Percentiles rank a stretch among this genome's conserved stretches.
Conservation (phyloP, 2,113 vertebrate genomes). For the Gobiocypris rarus region DNA sequence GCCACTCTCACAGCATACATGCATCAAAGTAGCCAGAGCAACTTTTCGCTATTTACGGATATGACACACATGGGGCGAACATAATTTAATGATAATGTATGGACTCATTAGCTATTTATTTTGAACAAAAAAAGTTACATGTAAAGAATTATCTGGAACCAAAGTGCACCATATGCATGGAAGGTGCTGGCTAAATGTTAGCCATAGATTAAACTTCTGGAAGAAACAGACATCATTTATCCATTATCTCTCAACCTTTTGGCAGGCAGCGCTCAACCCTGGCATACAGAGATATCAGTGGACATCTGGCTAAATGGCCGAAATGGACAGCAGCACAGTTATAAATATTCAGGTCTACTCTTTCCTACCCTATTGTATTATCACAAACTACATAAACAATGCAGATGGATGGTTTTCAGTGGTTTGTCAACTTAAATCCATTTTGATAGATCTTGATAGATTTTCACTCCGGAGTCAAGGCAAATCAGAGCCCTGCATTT, state of each 20-base stretch:
- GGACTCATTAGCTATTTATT: no score
- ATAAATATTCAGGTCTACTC: conserved; percentile 23
- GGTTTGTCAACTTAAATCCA: conserved; percentile 33
- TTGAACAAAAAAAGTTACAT: no score
- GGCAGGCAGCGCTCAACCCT: conserved; percentile 15
- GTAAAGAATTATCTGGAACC: not conserved
- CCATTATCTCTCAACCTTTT: conserved; percentile 9
- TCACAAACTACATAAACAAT: conserved; percentile 31
- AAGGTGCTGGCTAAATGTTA: conserved; percentile 6
- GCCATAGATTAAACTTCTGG: not conserved
- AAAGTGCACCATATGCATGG: not conserved
- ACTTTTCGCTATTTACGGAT: no score
- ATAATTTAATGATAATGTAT: no score
- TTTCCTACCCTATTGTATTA: not conserved
- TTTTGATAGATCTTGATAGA: conserved; percentile 27
- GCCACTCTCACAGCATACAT: no score
- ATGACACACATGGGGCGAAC: no score
- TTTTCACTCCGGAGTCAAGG: conserved; percentile 9
- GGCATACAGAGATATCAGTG: conserved; percentile 19
- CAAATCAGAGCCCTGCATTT: conserved; percentile 31
- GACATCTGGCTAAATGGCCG: conserved; percentile 37
- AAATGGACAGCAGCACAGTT: conserved; percentile 29
- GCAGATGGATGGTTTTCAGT: conserved; percentile 12
- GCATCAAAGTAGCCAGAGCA: no score
- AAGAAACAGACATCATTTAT: conserved; percentile 9